A percentile compares a stretch with the other conserved stretches of the same genome.
phyloP scores from a whole-genome alignment of 2,888 invertebrate genomes.

The Amaurobius ferox region DNA sequence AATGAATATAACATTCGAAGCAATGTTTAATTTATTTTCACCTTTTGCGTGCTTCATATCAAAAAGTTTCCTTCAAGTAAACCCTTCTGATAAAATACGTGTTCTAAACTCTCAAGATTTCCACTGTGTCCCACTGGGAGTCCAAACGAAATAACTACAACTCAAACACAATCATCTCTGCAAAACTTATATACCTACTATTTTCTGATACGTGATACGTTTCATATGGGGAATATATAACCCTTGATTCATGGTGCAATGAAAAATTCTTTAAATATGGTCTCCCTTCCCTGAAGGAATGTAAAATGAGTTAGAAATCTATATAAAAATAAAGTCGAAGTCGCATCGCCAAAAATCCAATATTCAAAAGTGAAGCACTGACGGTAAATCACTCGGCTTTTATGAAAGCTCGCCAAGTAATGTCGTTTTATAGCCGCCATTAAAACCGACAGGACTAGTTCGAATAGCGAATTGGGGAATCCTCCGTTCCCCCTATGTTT shows the following conservation, averaged over 20 bases:
- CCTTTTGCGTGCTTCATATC: no score
- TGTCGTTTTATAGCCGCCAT: constrained; percentile 70
- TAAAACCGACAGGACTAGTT: constrained; percentile 67
- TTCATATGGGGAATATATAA: not conserved
- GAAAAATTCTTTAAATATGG: constrained; percentile 55
- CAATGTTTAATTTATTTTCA: no score
- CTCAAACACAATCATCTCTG: not conserved
- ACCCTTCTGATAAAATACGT: no score
- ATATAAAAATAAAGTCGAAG: constrained; percentile 42
- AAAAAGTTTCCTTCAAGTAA: no score
- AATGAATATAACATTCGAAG: no score
- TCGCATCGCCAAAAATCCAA: constrained; percentile 70
- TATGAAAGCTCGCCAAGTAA: constrained; percentile 69
- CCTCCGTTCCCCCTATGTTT: constrained; percentile 35
- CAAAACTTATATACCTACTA: not conserved
- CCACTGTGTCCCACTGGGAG: no score
- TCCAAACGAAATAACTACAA: not conserved
- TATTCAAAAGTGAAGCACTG: constrained; percentile 70
- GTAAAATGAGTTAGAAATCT: constrained; percentile 36
- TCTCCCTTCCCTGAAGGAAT: constrained; percentile 24
- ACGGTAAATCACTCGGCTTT: constrained; percentile 67
- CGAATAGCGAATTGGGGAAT: constrained; percentile 41
- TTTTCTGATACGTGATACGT: not conserved
- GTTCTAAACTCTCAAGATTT: no score
- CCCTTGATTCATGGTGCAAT: constrained; percentile 28